Percentiles rank a stretch among this genome's conserved stretches.
Conservation (phyloP, 2,888 invertebrate species). For the Dicycla oo region DNA sequence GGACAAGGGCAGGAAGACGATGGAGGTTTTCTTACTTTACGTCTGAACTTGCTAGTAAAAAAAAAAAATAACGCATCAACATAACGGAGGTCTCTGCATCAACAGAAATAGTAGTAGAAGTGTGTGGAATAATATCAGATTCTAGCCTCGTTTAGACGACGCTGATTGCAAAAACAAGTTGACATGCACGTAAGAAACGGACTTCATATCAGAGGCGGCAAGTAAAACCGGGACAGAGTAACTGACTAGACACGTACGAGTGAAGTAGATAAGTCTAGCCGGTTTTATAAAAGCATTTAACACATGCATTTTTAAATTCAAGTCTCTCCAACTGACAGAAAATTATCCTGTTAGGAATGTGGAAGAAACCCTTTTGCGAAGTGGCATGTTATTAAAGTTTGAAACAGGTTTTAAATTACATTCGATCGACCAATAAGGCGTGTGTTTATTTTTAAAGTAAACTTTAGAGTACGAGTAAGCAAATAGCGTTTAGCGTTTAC, state of each 20-base stretch:
- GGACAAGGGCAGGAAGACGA: too few species aligned
- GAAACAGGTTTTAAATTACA: constrained; percentile 65
- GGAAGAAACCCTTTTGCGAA: constrained; percentile 68
- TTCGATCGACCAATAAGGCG: constrained; percentile 39
- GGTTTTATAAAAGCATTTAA: constrained; percentile 53
- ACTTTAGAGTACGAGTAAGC: constrained; percentile 37
- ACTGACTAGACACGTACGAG: constrained; percentile 44
- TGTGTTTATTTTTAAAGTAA: constrained; percentile 52
- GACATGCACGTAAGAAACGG: constrained; percentile 42
- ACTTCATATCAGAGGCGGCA: constrained; percentile 45
- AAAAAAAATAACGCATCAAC: too few species aligned
- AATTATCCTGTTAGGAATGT: constrained; percentile 75
- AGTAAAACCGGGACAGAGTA: constrained; percentile 32
- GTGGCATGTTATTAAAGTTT: constrained; percentile 59
- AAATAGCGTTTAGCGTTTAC: constrained; percentile 16
- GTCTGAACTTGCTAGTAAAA: too few species aligned
- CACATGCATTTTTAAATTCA: constrained; percentile 46
- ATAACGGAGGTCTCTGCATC: not conserved
- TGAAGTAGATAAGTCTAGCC: constrained; percentile 49
- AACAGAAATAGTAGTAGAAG: constrained; percentile 10
- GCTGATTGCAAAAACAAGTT: constrained; percentile 36
- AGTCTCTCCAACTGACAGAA: constrained; percentile 61
- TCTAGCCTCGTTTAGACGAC: not conserved
- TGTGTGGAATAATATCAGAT: constrained; percentile 30
- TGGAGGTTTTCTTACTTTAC: too few species aligned